These are phyloP conservation scores for Cryptus viduatorius DNA, from an alignment of 2,888 invertebrate species.

Conservation along the genomic window DNA sequence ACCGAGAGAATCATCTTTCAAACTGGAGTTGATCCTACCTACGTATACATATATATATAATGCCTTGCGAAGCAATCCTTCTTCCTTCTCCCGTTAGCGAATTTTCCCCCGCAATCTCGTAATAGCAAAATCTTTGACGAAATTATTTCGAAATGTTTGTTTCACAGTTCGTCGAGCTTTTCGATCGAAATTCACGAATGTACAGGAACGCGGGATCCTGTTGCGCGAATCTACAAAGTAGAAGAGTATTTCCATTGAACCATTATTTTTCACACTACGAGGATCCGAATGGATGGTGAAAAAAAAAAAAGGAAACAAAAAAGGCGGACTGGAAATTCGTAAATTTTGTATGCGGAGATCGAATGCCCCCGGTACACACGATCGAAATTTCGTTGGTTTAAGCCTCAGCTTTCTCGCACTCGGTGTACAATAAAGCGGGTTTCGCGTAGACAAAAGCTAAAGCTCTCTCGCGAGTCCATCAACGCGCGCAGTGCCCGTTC, in stretches of 20 bases:
- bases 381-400: constrained; percentile 19
- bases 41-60: neutral
- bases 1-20: constrained; percentile 31
- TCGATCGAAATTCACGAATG: too few species aligned
- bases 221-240: too few species aligned
- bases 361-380: neutral
- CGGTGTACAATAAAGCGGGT: constrained; percentile 10
- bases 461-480: constrained; percentile 37
- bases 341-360: neutral
- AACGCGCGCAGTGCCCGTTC: constrained; percentile 9
- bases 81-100: neutral
- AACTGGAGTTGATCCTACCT: constrained; percentile 24
- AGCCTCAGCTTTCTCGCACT: neutral
- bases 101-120: neutral
- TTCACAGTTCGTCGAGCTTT: neutral
- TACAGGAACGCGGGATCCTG: too few species aligned
- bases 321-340: neutral
- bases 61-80: constrained; percentile 16
- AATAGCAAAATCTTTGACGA: neutral
- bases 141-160: neutral
- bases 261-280: neutral
- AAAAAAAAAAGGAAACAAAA: neutral
- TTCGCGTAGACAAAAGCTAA: constrained; percentile 27
- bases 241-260: too few species aligned
- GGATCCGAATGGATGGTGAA: neutral